Evolutionary conservation across 2,113 vertebrate genomes (phyloP).

Genomic region (Brienomyrus longianalis): DNA sequence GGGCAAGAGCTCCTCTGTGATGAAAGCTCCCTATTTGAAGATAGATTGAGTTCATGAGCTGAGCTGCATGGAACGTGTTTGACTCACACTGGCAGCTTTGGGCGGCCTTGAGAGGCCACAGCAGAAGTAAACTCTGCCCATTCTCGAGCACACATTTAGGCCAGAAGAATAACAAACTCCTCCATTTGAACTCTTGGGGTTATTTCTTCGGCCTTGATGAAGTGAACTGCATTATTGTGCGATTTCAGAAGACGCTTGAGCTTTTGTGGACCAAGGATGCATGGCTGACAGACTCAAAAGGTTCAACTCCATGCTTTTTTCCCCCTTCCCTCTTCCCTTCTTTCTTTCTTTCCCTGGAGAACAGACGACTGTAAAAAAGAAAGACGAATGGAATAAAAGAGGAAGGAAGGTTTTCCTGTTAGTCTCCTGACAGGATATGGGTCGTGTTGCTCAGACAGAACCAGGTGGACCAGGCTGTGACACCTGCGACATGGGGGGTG

Average conservation of each 20-base stretch:
- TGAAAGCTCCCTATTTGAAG: neutral
- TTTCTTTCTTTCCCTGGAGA: neutral
- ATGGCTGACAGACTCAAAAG: neutral
- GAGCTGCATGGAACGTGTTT: neutral
- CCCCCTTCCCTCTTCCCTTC: neutral
- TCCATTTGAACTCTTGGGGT: neutral
- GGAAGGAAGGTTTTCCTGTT: constrained; percentile 22
- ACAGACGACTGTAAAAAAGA: constrained; percentile 27
- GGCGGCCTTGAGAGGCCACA: neutral
- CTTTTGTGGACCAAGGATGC: constrained; percentile 9
- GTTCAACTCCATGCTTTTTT: neutral
- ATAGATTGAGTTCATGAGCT: neutral
- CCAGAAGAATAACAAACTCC: neutral
- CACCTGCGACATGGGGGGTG: constrained; percentile 27
- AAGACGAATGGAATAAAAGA: neutral
- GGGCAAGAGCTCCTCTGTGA: neutral
- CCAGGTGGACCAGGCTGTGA: constrained; percentile 46
- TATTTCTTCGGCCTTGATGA: neutral
- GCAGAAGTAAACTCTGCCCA: neutral
- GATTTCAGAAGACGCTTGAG: neutral
- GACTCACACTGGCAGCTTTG: neutral
- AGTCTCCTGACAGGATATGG: constrained; percentile 52
- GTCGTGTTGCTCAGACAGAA: constrained; percentile 56
- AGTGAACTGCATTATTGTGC: neutral
- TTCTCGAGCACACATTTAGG: neutral